Percentiles rank a stretch among this genome's conserved stretches.
phyloP scores from a whole-genome alignment of 2,113 vertebrate genomes.

The Leptocoma aspasia region DNA sequence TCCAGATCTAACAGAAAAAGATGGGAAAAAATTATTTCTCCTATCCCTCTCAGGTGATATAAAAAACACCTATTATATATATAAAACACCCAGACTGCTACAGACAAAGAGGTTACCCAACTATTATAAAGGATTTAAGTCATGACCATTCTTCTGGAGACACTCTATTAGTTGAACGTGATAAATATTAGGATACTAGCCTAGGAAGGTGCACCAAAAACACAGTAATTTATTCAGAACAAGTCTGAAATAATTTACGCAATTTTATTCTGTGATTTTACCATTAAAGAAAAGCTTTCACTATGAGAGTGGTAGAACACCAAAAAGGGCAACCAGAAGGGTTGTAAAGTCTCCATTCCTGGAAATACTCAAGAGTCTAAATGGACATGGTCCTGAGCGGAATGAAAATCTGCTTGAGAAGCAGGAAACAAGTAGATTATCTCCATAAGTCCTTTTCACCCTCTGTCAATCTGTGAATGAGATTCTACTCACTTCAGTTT shows the following conservation, averaged over 20 bases:
- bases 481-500: background rate
- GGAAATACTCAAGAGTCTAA: background rate
- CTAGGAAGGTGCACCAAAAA: background rate
- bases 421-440: background rate
- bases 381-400: background rate
- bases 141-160: background rate
- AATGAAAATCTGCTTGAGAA: background rate
- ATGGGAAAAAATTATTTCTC: background rate
- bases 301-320: background rate
- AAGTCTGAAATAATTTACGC: background rate
- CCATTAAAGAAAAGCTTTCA: background rate
- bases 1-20: background rate
- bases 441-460: background rate
- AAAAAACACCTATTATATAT: too few species aligned
- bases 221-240: background rate
- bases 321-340: background rate
- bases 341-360: background rate
- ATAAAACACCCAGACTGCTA: background rate
- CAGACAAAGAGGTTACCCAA: background rate
- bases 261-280: background rate
- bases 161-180: background rate
- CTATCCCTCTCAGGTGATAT: too few species aligned
- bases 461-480: background rate
- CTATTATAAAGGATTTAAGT: background rate
- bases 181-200: background rate